A percentile compares a stretch with the other conserved stretches of the same genome.
Conservation (phyloP, 2,113 vertebrate genomes). For the Coturnix japonica region DNA sequence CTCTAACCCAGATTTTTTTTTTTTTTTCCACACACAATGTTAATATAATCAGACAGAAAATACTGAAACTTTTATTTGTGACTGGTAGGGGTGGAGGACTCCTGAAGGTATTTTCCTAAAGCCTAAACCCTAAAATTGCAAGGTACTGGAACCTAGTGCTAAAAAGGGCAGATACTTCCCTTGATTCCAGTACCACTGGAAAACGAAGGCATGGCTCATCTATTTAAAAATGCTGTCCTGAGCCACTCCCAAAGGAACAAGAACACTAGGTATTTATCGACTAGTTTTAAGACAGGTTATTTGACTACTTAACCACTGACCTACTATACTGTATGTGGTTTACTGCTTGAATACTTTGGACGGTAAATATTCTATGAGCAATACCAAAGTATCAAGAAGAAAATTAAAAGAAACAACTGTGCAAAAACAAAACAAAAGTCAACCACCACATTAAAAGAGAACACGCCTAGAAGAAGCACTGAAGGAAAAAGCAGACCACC, state of each 20-base stretch:
- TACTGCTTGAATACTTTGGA: background rate
- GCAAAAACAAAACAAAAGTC: background rate
- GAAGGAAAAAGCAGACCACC: background rate
- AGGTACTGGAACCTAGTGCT: background rate
- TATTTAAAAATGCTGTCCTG: background rate
- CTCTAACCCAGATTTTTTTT: background rate
- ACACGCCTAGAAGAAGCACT: background rate
- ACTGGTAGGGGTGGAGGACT: background rate
- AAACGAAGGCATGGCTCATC: conserved; percentile 40
- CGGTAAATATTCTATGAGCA: background rate
- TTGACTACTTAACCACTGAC: conserved; percentile 19
- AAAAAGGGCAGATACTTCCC: background rate
- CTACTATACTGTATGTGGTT: background rate
- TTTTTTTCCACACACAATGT: background rate
- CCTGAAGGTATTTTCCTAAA: background rate
- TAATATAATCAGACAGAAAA: conserved; percentile 15
- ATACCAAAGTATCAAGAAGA: background rate
- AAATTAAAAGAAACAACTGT: background rate
- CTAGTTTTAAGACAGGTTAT: conserved; percentile 20
- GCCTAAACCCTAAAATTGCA: conserved; percentile 31
- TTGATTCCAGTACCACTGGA: background rate
- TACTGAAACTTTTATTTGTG: conserved; percentile 22
- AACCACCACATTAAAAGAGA: background rate
- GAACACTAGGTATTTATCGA: background rate
- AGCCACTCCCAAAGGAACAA: background rate